A percentile compares a stretch with the other conserved stretches of the same genome.
These are phyloP conservation scores for Hypotaenidia okinawae DNA, from an alignment of 2,797 vertebrate genomes.

Conservation along the genomic window DNA sequence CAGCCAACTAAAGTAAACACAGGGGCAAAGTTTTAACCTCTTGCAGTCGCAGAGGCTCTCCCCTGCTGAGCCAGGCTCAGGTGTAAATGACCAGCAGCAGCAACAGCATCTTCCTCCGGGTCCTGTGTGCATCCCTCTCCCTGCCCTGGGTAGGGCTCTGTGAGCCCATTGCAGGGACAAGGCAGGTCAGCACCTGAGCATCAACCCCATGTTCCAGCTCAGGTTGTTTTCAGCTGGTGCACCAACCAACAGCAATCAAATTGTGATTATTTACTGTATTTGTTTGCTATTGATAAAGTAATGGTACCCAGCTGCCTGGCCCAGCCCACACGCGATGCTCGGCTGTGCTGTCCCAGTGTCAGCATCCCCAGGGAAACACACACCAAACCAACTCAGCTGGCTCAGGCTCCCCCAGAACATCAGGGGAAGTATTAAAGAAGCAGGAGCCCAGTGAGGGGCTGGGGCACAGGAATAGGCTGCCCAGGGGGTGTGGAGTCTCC, in stretches of 20 bases:
- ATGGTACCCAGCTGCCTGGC: background rate
- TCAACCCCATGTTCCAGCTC: fast-evolving
- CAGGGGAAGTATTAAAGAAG: background rate
- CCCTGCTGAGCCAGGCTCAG: slow-evolving; percentile 7
- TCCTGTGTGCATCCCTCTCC: no score
- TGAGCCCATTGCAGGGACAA: background rate
- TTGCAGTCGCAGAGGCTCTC: slow-evolving; percentile 59
- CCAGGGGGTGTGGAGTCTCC: no score
- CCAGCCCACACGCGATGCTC: background rate
- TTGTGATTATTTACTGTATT: no score
- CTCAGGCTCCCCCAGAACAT: background rate
- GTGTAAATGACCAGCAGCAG: slow-evolving; percentile 18
- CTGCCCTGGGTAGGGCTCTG: background rate
- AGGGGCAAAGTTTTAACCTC: slow-evolving; percentile 80
- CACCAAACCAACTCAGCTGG: background rate
- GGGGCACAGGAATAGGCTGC: no score
- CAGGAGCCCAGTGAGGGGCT: background rate
- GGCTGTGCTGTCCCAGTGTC: fast-evolving
- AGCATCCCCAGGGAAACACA: background rate
- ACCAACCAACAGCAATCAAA: background rate
- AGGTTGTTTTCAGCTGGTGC: fast-evolving
- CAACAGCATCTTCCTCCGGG: background rate
- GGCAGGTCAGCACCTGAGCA: background rate
- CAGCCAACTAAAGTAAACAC: slow-evolving; percentile 79
- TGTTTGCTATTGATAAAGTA: no score